Conservation (phyloP, 1,140 invertebrate genomes). For the Drosophila miranda region DNA sequence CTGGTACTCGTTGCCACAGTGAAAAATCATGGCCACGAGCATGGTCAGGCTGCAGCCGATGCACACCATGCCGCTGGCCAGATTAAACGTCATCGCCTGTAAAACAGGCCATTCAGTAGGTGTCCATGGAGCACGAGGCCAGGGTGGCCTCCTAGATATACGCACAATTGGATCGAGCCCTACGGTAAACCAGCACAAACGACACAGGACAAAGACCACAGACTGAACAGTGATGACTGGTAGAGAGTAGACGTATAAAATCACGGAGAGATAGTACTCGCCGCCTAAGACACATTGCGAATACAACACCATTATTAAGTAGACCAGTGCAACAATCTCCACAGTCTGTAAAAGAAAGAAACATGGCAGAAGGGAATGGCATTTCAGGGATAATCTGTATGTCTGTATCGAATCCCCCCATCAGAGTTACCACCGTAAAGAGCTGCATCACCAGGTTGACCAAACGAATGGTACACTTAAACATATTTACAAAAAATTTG, state of each 20-base stretch:
- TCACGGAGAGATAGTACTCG: constrained; percentile 54
- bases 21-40: constrained; percentile 36
- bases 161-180: constrained; percentile 69
- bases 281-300: constrained; percentile 47
- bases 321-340: constrained; percentile 35
- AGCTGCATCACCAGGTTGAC: constrained; percentile 29
- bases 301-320: constrained; percentile 19
- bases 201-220: constrained; percentile 19
- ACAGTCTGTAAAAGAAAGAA: constrained; percentile 15
- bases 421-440: constrained; percentile 49
- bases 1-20: constrained; percentile 47
- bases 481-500: constrained; percentile 25
- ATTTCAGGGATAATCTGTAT: not conserved
- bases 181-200: constrained; percentile 40
- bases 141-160: constrained; percentile 7
- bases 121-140: too few relatives aligned
- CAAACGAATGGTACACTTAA: constrained; percentile 40
- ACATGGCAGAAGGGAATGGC: not conserved
- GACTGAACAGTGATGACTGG: constrained; percentile 38
- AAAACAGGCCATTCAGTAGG: not conserved
- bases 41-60: constrained; percentile 21
- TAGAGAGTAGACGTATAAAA: constrained; percentile 30
- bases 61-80: constrained; percentile 35
- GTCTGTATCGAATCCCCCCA: not conserved
- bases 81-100: constrained; percentile 59